A percentile compares a stretch with the other conserved stretches of the same genome.
Conservation (phyloP, 2,113 vertebrate genomes). For the Argyrosomus japonicus region DNA sequence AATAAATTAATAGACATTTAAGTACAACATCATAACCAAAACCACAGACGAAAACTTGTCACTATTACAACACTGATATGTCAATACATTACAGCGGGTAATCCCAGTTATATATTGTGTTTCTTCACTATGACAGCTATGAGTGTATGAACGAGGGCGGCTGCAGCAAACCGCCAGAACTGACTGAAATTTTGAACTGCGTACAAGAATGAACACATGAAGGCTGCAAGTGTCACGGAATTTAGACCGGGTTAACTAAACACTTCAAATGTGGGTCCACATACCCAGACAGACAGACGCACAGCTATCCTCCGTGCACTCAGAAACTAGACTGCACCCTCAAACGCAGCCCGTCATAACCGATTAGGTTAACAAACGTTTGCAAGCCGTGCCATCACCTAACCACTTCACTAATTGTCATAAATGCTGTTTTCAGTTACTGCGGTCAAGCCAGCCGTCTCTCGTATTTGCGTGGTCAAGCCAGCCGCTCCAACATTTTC, state of each 20-base stretch:
- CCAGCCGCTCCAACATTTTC: too few species aligned
- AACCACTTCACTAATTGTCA: background rate
- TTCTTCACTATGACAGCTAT: background rate
- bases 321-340: conserved; percentile 13
- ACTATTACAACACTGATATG: background rate
- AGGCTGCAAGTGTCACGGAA: accelerated
- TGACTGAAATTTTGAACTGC: background rate
- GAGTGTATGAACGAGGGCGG: background rate
- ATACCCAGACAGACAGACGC: background rate
- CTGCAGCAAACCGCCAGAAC: background rate
- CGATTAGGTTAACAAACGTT: background rate
- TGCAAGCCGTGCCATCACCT: background rate
- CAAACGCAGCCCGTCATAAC: background rate
- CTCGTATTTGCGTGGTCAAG: too few species aligned
- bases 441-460: too few species aligned
- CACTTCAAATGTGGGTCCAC: background rate
- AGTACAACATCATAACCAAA: background rate
- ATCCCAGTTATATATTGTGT: background rate
- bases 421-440: too few species aligned
- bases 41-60: background rate
- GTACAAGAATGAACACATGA: background rate
- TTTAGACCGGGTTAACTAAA: background rate
- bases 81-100: background rate
- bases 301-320: background rate
- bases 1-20: too few species aligned